Evolutionary conservation across 2,113 vertebrate genomes (phyloP).

Genomic region (Bagarius yarrelli): DNA sequence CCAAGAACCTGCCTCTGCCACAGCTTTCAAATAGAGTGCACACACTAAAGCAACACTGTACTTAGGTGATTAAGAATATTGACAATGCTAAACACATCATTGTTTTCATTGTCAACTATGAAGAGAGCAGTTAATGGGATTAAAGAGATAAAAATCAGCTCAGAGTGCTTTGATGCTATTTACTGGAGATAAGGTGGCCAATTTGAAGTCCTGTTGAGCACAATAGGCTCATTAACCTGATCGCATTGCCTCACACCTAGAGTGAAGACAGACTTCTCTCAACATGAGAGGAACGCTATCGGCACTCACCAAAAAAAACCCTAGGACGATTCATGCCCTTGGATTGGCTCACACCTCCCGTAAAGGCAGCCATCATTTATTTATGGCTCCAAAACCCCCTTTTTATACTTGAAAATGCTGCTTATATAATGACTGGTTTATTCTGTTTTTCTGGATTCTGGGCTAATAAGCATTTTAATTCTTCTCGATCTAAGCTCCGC

Average conservation of each 20-base stretch:
- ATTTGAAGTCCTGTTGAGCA: not conserved
- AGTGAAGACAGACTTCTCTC: not conserved
- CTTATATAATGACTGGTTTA: not conserved
- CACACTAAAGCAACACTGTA: not conserved
- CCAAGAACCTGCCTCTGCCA: not conserved
- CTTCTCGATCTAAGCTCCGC: too few relatives aligned
- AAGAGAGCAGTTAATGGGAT: conserved; percentile 17
- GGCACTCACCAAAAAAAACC: conserved; percentile 32
- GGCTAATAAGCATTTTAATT: too few relatives aligned
- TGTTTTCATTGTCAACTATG: not conserved
- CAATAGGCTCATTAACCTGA: conserved; percentile 17
- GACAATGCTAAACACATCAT: conserved; percentile 1
- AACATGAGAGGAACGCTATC: not conserved
- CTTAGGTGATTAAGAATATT: conserved; percentile 9
- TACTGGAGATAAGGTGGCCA: conserved; percentile 23
- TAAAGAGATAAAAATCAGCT: conserved; percentile 29
- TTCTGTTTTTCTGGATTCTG: not conserved
- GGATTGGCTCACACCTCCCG: conserved; percentile 53
- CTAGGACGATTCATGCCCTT: conserved; percentile 25
- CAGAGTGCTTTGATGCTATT: conserved; percentile 18
- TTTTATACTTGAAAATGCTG: not conserved
- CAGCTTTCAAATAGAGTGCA: not conserved
- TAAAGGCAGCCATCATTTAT: conserved; percentile 39
- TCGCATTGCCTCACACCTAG: conserved; percentile 17
- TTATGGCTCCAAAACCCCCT: conserved; percentile 1